Evolutionary conservation across 2,888 invertebrate species (phyloP).

Genomic region (Autographa gamma): DNA sequence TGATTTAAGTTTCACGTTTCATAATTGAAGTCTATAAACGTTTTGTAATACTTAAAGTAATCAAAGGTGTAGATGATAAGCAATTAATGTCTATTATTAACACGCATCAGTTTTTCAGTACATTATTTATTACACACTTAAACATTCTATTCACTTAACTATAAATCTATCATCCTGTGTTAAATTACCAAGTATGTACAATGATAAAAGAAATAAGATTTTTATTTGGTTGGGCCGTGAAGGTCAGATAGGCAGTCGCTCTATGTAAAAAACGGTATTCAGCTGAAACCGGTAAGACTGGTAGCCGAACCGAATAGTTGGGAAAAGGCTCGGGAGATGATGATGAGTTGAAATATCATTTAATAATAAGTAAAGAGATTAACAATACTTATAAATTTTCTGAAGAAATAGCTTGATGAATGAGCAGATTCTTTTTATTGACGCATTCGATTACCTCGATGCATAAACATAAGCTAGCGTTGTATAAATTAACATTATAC

Average conservation of each 20-base stretch:
- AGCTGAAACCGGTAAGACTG: too few species aligned
- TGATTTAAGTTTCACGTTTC: neutral
- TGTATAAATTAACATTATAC: neutral
- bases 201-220: too few species aligned
- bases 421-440: neutral
- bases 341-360: too few species aligned
- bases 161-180: too few species aligned
- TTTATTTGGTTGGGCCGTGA: too few species aligned
- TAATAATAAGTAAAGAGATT: too few species aligned
- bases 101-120: neutral
- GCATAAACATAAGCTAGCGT: conserved; percentile 6
- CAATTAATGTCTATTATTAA: neutral
- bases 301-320: too few species aligned
- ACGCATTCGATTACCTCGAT: conserved; percentile 3
- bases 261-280: too few species aligned
- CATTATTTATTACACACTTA: neutral
- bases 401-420: neutral
- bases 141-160: neutral
- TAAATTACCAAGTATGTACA: too few species aligned
- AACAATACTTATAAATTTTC: neutral
- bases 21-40: neutral
- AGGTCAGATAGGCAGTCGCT: too few species aligned
- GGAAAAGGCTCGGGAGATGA: too few species aligned
- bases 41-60: neutral
- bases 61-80: neutral